phyloP scores from a whole-genome alignment of 1,140 invertebrate species.

The Monochamus saltuarius region DNA sequence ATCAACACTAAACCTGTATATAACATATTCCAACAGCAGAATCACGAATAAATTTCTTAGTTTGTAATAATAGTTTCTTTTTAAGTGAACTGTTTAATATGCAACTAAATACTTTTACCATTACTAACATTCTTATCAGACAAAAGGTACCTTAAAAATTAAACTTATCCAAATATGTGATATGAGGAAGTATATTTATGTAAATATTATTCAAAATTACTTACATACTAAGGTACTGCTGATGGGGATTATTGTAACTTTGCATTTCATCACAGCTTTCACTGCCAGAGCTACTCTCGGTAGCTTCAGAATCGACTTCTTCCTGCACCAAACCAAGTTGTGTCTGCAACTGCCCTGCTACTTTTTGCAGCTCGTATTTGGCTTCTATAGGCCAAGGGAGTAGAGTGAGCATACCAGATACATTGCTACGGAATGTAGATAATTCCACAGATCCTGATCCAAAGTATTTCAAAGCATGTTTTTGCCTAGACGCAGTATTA shows the following conservation, averaged over 20 bases:
- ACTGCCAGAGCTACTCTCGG: constrained; percentile 88
- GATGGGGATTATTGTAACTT: constrained; percentile 72
- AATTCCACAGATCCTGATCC: constrained; percentile 62
- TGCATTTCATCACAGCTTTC: constrained; percentile 91
- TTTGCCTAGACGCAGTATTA: constrained; percentile 38
- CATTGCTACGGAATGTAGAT: constrained; percentile 48
- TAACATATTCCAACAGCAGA: no score
- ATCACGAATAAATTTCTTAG: no score
- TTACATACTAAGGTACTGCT: constrained; percentile 76
- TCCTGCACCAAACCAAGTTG: constrained; percentile 71
- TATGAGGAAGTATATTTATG: no score
- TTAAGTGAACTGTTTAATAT: no score
- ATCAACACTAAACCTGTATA: no score
- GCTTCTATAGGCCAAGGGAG: constrained; percentile 54
- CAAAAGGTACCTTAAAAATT: no score
- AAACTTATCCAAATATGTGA: no score
- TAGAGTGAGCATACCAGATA: constrained; percentile 54
- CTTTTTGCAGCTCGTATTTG: constrained; percentile 61
- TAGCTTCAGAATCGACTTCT: constrained; percentile 87
- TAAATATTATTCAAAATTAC: constrained; percentile 49
- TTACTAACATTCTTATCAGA: no score
- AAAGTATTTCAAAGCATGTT: constrained; percentile 58
- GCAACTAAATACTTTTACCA: no score
- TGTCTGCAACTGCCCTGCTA: constrained; percentile 67
- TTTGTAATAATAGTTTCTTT: no score